Evolutionary conservation across 64 coral and sea anemone species (phyloP), one percentile per base, ranked within the genome.

Genomic region (Acropora yongei): DNA sequence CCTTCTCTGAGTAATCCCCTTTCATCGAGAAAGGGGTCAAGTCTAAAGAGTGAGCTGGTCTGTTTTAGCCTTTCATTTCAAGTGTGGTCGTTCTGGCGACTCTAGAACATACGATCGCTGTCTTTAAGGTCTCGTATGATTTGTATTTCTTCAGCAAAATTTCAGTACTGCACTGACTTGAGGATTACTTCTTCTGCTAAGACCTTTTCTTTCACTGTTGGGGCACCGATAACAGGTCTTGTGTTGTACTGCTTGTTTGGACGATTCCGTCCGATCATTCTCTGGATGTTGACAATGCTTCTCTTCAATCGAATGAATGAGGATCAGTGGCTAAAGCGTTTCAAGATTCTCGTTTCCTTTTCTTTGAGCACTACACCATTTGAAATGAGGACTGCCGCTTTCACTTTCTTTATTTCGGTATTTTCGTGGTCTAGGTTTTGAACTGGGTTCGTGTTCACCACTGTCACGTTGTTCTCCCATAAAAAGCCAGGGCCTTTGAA

Each of bases 111-210:
- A 18, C 71, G 13, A 30, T 91, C 48, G 49, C 82, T 84, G 6
- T 65, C 49, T 30, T 57, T 58, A 10, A 77, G 18, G 47, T 43
- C 43, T 42, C 76, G 47, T 3, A 91, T 13, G 3, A 45, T 39
- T 77, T 44, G 48, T 4, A 91, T 75, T 57, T 91, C 79, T 14
- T 91, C 47, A 55, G 18, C 2, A 57, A 83, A 91, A 57, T 74
- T 3, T 6, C 71, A 48, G n/a, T 47, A 47, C 67, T 82, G 89
- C 18, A 91, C 48, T 8, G 69, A 74, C 18, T 90, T 55, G 3
- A 90, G 16, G 78, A 90, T 57, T 49, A 77, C 68, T 82, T 50
- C 39, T 75, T 90, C 89, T 46, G 89, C 89, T 50, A 30, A 42
- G 2, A 66, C n/a, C n/a, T 82, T 39, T 79, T 90, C 78, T 89